Conservation (phyloP, 2,113 vertebrate genomes). For the Psittacara wagleri region DNA sequence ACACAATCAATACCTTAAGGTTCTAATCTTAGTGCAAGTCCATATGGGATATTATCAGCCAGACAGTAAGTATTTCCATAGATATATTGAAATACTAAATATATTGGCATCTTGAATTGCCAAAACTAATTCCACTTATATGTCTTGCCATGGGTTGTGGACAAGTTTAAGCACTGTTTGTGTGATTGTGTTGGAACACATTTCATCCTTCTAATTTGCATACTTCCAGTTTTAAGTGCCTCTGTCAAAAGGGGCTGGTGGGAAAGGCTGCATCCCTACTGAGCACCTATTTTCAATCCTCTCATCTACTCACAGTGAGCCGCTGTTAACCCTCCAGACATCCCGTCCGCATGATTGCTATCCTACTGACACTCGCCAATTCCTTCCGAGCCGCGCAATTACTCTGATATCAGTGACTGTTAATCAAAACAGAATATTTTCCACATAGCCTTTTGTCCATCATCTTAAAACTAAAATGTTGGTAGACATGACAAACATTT, state of each 20-base stretch:
- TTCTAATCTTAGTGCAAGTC: neutral
- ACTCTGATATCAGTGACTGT: neutral
- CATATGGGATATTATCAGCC: neutral
- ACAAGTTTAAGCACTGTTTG: neutral
- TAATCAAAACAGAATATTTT: slow-evolving; percentile 26
- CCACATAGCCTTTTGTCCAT: neutral
- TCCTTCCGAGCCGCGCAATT: neutral
- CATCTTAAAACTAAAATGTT: neutral
- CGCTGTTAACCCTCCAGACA: slow-evolving; percentile 9
- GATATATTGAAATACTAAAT: neutral
- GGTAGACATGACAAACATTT: neutral
- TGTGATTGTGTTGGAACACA: neutral
- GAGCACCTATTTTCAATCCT: neutral
- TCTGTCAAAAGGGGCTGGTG: neutral
- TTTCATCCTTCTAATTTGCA: neutral
- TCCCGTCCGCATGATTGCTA: slow-evolving; percentile 8
- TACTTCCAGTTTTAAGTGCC: neutral
- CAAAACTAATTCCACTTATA: neutral
- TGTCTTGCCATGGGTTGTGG: neutral
- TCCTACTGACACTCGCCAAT: neutral
- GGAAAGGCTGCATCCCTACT: neutral
- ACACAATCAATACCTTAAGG: neutral
- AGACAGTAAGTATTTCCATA: neutral
- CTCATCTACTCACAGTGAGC: neutral
- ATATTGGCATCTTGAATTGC: neutral